Evolutionary conservation across 2,113 vertebrate species (phyloP).

Genomic region (Ardeotis arabs): DNA sequence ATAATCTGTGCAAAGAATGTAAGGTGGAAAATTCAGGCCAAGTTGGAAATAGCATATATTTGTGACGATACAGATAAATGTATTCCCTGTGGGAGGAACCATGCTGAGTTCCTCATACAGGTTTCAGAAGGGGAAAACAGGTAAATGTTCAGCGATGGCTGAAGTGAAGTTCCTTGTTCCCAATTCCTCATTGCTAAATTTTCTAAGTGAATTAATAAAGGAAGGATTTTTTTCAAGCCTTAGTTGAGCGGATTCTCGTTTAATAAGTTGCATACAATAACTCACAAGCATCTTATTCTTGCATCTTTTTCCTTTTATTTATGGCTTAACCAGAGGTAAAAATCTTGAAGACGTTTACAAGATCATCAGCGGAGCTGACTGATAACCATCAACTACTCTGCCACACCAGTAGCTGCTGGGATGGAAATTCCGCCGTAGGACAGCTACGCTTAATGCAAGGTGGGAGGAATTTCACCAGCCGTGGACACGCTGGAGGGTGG

Average conservation of each 20-base stretch:
- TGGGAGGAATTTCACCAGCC: not conserved
- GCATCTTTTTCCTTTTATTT: not conserved
- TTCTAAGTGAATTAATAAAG: not conserved
- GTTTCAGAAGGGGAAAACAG: not conserved
- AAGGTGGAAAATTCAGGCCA: not conserved
- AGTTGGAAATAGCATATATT: not conserved
- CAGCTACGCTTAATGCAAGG: not conserved
- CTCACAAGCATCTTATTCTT: not conserved
- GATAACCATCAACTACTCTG: not conserved
- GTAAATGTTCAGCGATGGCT: not conserved
- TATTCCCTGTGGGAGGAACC: not conserved
- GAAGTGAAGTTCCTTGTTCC: not conserved
- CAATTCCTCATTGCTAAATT: not conserved
- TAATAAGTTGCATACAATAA: not conserved
- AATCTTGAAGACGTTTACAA: not conserved
- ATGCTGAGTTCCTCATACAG: not conserved
- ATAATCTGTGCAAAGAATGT: not conserved
- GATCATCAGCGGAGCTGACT: not conserved
- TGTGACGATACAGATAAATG: not conserved
- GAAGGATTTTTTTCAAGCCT: not conserved
- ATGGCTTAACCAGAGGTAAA: not conserved
- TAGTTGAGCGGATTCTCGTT: not conserved
- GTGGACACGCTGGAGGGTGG: too few species aligned
- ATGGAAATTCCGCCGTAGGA: not conserved
- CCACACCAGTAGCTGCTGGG: too few species aligned